Evolutionary conservation across 2,797 vertebrate species (phyloP).

Genomic region (Ataeniobius toweri): DNA sequence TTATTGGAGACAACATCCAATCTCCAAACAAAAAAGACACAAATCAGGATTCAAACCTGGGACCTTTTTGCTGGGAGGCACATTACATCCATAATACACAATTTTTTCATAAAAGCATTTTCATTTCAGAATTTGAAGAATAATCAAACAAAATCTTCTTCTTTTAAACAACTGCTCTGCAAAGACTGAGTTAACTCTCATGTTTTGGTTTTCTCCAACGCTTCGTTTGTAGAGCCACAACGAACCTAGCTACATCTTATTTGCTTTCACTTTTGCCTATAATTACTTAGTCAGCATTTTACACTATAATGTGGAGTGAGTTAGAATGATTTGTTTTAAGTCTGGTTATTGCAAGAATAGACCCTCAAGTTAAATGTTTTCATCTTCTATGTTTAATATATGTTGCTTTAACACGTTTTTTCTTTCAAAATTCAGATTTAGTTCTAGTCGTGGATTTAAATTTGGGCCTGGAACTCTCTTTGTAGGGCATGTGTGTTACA

Average conservation of each 20-base stretch:
- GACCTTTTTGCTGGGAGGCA: neutral
- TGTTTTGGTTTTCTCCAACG: slow-evolving; percentile 19
- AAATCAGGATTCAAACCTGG: no score
- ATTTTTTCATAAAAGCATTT: neutral
- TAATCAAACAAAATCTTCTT: neutral
- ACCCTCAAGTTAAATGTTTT: slow-evolving; percentile 28
- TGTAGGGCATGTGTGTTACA: neutral
- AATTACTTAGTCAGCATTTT: slow-evolving; percentile 39
- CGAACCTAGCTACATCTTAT: slow-evolving; percentile 23
- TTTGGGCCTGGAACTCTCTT: neutral
- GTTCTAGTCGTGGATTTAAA: neutral
- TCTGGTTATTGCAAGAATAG: slow-evolving; percentile 43
- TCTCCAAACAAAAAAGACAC: no score
- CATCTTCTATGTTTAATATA: neutral
- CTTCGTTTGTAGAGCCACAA: slow-evolving; percentile 21
- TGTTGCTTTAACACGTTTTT: neutral
- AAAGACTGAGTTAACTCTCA: slow-evolving; percentile 12
- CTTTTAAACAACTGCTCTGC: neutral
- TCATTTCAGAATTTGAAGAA: neutral
- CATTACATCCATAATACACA: neutral
- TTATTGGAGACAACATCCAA: no score
- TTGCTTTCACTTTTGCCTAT: slow-evolving; percentile 21
- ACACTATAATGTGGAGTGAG: slow-evolving; percentile 25
- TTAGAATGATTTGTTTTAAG: slow-evolving; percentile 14
- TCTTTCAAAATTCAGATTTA: neutral